Evolutionary conservation across 2,797 vertebrate genomes (phyloP), one percentile per base, ranked within the genome.

Genomic region (Hippocampus kuda): DNA sequence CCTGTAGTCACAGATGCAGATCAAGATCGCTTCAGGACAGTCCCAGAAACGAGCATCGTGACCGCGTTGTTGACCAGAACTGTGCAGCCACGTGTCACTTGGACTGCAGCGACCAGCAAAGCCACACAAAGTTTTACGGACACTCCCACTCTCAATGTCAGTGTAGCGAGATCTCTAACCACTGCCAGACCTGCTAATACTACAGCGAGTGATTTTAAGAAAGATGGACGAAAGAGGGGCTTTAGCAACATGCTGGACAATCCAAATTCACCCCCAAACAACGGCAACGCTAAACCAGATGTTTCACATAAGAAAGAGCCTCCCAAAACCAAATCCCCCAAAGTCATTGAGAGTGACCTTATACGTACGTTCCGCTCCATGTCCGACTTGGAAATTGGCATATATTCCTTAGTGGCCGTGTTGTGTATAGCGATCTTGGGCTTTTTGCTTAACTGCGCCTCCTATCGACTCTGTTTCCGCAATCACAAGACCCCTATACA

Each of bases 351-450:
- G 61, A 86, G 79, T 0, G 90, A 93, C 72, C 84, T 91, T 7
- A 76, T 89, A 0, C 90, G 89, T 76, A 79, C 88, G 0, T 79
- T 93, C 27, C 83, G 87, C 22, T 89, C 94, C 61, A 86, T 91
- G 78, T 92, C 92, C 0, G 94, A 96, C 69, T 73, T 98, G 79
- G 95, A 98, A 81, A 92, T 96, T 1, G 94, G 94, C 9, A 95
- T 97, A 89, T 98, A 95, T 2, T 91, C 94, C 0, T 76, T 98
- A 70, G 81, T 94, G 38, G 95, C 92, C 0, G 92, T 97, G 68
- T 94, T 93, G 68, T 94, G 93, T 78, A 79, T 98, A 67, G 93
- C 94, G 6, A 92, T 98, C 66, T 73, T 98, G n/a, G 94, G 93
- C n/a, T 93, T 98, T 87, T 84, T 98, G 0, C 86, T 94, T 68